These are phyloP conservation scores for Drosophila sp. DNA, from an alignment of 1,140 invertebrate genomes.

Conservation along the genomic window DNA sequence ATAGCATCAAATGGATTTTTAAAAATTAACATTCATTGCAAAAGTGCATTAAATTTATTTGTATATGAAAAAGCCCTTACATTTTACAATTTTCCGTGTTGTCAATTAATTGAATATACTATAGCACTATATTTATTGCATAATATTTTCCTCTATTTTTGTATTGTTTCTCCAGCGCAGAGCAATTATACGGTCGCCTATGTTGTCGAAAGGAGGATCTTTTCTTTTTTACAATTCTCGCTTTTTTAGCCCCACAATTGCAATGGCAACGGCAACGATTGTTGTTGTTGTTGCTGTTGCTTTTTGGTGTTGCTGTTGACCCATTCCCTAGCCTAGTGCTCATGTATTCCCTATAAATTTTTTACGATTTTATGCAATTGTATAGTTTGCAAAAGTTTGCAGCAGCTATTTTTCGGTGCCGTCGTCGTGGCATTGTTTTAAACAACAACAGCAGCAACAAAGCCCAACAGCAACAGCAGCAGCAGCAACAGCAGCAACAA, in stretches of 20 bases:
- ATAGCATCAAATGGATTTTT: neutral
- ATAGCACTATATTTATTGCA: slow-evolving; percentile 33
- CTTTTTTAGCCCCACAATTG: slow-evolving; percentile 52
- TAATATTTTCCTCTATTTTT: slow-evolving; percentile 17
- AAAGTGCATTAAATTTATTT: neutral
- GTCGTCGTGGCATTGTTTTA: slow-evolving; percentile 72
- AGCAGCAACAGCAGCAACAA: slow-evolving; percentile 45
- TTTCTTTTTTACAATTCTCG: slow-evolving; percentile 33
- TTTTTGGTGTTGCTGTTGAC: slow-evolving; percentile 27
- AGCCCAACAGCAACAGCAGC: slow-evolving; percentile 24
- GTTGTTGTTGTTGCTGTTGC: slow-evolving; percentile 23
- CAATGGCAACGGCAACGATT: slow-evolving; percentile 53
- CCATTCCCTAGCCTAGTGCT: slow-evolving; percentile 40
- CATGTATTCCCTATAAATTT: slow-evolving; percentile 79
- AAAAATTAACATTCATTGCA: slow-evolving; percentile 6
- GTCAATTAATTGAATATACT: slow-evolving; percentile 39
- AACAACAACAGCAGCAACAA: slow-evolving; percentile 43
- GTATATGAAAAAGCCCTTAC: neutral
- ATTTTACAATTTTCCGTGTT: neutral
- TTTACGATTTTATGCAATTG: slow-evolving; percentile 81
- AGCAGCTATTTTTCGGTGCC: slow-evolving; percentile 77
- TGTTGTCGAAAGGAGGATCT: slow-evolving; percentile 34
- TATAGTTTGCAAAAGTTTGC: slow-evolving; percentile 78
- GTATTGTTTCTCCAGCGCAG: slow-evolving; percentile 19
- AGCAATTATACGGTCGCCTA: slow-evolving; percentile 57